Conservation (phyloP, 1,140 invertebrate genomes). For the Pogonognathellus flavescens region DNA sequence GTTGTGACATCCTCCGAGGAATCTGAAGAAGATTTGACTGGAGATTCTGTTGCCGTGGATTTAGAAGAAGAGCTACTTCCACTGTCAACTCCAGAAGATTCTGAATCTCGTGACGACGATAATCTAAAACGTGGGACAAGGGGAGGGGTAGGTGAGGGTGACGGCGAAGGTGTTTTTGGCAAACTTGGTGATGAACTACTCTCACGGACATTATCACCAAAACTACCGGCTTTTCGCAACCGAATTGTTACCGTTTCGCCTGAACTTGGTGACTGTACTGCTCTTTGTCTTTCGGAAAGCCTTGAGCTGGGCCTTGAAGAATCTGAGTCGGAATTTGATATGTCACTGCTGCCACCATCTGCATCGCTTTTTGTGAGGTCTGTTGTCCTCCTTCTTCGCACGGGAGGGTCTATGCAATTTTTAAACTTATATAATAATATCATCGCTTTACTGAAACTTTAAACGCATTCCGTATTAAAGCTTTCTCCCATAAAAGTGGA, state of each 20-base stretch:
- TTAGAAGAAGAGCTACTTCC: background rate
- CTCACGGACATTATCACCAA: constrained; percentile 20
- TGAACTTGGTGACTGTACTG: background rate
- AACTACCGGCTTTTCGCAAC: constrained; percentile 60
- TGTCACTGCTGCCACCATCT: background rate
- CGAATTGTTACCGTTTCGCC: constrained; percentile 59
- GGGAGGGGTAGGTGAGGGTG: background rate
- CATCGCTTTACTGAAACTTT: background rate
- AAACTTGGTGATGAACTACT: constrained; percentile 49
- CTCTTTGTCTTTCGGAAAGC: background rate
- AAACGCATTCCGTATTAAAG: no score
- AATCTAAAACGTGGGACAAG: constrained; percentile 9
- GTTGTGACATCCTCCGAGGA: constrained; percentile 27
- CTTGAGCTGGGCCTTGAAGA: constrained; percentile 10
- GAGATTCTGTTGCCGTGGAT: background rate
- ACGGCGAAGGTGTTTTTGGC: constrained; percentile 50
- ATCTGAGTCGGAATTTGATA: constrained; percentile 16
- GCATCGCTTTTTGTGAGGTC: constrained; percentile 30
- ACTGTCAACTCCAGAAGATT: background rate
- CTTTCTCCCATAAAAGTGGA: no score
- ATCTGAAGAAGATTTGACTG: constrained; percentile 11
- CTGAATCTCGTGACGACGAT: constrained; percentile 18
- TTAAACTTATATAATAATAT: no score
- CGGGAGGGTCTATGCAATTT: constrained; percentile 1
- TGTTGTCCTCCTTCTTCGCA: constrained; percentile 55